Conservation (phyloP, 92 coral and sea anemone species). For the Umimayanthus kanabou region DNA sequence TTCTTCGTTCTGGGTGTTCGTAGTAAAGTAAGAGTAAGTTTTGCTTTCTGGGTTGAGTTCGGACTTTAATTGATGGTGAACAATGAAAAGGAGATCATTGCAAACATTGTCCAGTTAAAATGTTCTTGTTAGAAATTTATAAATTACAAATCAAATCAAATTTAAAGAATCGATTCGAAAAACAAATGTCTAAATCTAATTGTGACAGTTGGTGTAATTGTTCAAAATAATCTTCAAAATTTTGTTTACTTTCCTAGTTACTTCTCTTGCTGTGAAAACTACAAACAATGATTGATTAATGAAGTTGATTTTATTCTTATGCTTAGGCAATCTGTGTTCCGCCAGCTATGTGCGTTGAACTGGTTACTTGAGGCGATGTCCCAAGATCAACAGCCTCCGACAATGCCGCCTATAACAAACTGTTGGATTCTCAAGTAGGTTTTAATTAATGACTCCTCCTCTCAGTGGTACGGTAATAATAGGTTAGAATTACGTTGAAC, state of each 20-base stretch:
- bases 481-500: background rate
- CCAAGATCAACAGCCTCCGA: slow-evolving; percentile 94
- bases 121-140: too few relatives aligned
- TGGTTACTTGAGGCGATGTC: slow-evolving; percentile 99
- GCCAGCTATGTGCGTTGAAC: slow-evolving; percentile 91
- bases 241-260: background rate
- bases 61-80: too few relatives aligned
- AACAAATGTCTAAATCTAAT: too few relatives aligned
- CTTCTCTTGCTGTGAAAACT: background rate
- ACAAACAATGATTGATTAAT: too few relatives aligned
- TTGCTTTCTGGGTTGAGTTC: too few relatives aligned
- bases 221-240: background rate
- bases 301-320: background rate
- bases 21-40: too few relatives aligned
- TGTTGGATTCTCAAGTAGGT: slow-evolving; percentile 97
- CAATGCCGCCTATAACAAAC: slow-evolving; percentile 86
- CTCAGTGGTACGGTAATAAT: background rate
- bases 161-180: background rate
- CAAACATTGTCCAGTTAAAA: too few relatives aligned
- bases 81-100: too few relatives aligned
- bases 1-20: too few relatives aligned
- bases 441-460: background rate
- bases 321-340: slow-evolving; percentile 78
- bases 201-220: background rate
- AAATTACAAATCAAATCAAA: too few relatives aligned